A percentile compares a stretch with the other conserved stretches of the same genome.
These are phyloP conservation scores for Acropora tenuis DNA, from an alignment of 64 coral and sea anemone species.

Conservation along the genomic window DNA sequence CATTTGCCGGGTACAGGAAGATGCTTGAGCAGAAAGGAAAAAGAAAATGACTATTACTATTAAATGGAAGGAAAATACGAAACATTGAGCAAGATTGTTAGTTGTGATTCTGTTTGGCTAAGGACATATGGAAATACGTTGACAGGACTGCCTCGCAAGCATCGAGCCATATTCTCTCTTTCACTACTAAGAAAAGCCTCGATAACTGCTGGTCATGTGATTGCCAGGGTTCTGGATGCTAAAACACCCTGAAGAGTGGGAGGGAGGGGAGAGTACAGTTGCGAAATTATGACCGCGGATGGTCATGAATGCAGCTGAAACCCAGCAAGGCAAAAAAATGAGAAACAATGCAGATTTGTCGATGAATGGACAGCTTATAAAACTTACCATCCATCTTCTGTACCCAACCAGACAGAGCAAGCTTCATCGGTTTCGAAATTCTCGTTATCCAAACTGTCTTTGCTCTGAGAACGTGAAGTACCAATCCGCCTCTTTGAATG, in stretches of 20 bases:
- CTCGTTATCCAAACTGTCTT: constrained; percentile 74
- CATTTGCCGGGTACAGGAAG: constrained; percentile 87
- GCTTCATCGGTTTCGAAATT: constrained; percentile 79
- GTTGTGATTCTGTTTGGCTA: background rate
- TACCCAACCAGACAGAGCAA: constrained; percentile 92
- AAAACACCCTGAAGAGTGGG: too few species aligned
- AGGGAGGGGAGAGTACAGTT: too few species aligned
- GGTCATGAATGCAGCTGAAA: too few species aligned
- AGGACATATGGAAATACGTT: too few species aligned
- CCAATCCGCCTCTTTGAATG: constrained; percentile 72
- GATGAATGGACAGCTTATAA: background rate
- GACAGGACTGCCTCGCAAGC: too few species aligned
- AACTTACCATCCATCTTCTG: constrained; percentile 97
- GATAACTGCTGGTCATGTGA: too few species aligned
- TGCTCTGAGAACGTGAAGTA: constrained; percentile 45
- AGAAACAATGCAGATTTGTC: background rate
- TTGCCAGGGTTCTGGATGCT: too few species aligned
- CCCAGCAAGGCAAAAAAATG: too few species aligned
- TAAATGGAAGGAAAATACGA: background rate
- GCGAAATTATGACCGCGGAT: too few species aligned
- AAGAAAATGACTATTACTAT: background rate
- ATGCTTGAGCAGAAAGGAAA: constrained; percentile 50
- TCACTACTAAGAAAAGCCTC: too few species aligned
- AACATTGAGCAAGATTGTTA: background rate
- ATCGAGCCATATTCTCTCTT: too few species aligned